Evolutionary conservation across 2,888 invertebrate genomes (phyloP).

Genomic region (Empis stercorea): DNA sequence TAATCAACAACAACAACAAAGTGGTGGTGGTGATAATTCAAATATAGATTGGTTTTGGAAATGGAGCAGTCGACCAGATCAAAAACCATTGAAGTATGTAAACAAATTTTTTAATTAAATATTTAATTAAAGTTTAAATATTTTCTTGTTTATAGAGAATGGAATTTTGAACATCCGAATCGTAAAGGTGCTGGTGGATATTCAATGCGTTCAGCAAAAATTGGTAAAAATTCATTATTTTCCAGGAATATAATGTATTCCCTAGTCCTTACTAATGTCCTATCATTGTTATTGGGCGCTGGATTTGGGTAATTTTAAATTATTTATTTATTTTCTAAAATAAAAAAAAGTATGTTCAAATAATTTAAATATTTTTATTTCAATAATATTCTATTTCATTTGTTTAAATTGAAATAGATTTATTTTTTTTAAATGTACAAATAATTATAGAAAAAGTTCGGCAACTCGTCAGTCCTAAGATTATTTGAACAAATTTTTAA

Average conservation of each 20-base stretch:
- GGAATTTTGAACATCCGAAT: slow-evolving; percentile 71
- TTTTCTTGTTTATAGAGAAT: slow-evolving; percentile 46
- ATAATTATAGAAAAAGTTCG: no score
- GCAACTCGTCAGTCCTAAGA: no score
- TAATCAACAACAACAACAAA: no score
- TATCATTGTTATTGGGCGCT: slow-evolving; percentile 80
- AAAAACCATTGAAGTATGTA: slow-evolving; percentile 70
- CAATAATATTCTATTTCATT: no score
- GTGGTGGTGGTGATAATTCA: neutral
- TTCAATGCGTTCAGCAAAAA: slow-evolving; percentile 58
- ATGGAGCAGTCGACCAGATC: slow-evolving; percentile 87
- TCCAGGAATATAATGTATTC: slow-evolving; percentile 83
- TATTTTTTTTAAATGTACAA: no score
- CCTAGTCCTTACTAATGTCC: slow-evolving; percentile 76
- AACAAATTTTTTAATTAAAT: neutral
- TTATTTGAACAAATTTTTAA: neutral
- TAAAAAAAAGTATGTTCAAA: neutral
- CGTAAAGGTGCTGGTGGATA: slow-evolving; percentile 41
- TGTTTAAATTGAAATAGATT: no score
- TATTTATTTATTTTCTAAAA: no score
- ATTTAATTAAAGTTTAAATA: neutral
- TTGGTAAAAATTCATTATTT: slow-evolving; percentile 69
- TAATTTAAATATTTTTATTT: no score
- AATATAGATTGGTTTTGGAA: slow-evolving; percentile 76
- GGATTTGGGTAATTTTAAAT: slow-evolving; percentile 63